phyloP scores from a whole-genome alignment of 2,888 invertebrate genomes.

The Gerris lacustris region DNA sequence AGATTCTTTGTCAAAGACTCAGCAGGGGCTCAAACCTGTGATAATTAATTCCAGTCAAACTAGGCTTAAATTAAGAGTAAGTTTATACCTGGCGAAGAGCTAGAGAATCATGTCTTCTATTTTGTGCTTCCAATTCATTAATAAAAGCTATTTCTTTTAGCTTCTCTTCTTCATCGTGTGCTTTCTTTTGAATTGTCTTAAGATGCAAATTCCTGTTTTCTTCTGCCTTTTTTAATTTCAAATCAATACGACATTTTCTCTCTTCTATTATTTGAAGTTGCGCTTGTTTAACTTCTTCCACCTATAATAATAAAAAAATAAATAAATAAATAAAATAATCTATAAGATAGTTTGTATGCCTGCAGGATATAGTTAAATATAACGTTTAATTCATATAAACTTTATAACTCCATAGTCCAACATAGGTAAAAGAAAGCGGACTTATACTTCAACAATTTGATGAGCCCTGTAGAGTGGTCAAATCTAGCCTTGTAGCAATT shows the following conservation, averaged over 20 bases:
- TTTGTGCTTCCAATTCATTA: conserved; percentile 88
- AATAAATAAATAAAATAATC: conserved; percentile 18
- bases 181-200: conserved; percentile 78
- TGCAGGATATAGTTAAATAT: neutral
- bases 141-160: conserved; percentile 95
- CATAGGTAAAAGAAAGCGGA: too few relatives aligned
- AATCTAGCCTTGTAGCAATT: too few relatives aligned
- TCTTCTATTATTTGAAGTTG: conserved; percentile 78
- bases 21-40: too few relatives aligned
- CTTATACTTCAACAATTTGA: too few relatives aligned
- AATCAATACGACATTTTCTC: conserved; percentile 52
- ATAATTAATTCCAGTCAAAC: too few relatives aligned
- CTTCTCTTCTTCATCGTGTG: conserved; percentile 95
- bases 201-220: conserved; percentile 77
- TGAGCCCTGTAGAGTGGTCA: too few relatives aligned
- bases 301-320: conserved; percentile 34
- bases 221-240: conserved; percentile 68
- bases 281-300: conserved; percentile 53
- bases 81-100: conserved; percentile 56
- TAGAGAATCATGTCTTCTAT: conserved; percentile 80
- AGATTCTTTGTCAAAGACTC: too few relatives aligned
- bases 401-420: neutral
- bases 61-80: neutral
- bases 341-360: conserved; percentile 5
- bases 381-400: neutral